Evolutionary conservation across 2,888 invertebrate genomes (phyloP).

Genomic region (Tachystola acroxantha): DNA sequence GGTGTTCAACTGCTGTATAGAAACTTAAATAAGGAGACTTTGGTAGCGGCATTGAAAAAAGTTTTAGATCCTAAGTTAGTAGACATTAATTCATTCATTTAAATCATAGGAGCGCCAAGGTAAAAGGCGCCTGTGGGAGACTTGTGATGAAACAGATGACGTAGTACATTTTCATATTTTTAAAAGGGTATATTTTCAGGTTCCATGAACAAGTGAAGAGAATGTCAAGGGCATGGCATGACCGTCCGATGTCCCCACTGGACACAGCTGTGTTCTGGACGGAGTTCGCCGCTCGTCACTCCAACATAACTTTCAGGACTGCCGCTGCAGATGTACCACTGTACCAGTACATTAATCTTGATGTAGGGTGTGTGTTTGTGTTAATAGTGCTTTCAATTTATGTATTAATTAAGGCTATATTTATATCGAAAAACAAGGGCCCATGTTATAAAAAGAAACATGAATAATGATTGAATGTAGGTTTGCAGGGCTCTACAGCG

Average conservation of each 20-base stretch:
- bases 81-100: too few species aligned
- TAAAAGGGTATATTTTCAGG: too few species aligned
- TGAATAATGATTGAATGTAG: too few species aligned
- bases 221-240: constrained; percentile 75
- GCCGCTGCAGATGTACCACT: constrained; percentile 74
- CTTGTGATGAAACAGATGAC: too few species aligned
- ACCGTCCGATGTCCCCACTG: constrained; percentile 77
- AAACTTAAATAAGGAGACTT: constrained; percentile 64
- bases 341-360: constrained; percentile 71
- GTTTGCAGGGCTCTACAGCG: too few species aligned
- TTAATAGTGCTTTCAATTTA: constrained; percentile 14
- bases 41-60: constrained; percentile 73
- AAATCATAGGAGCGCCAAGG: too few species aligned
- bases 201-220: constrained; percentile 59
- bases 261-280: constrained; percentile 82
- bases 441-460: too few species aligned
- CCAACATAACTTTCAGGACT: constrained; percentile 63
- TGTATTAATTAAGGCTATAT: constrained; percentile 15
- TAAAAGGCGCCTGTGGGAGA: too few species aligned
- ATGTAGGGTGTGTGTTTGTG: constrained; percentile 30
- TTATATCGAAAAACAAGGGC: constrained; percentile 23
- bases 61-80: constrained; percentile 75
- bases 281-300: constrained; percentile 78
- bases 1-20: constrained; percentile 67
- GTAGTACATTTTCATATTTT: too few species aligned